These are phyloP conservation scores for Oxyteleia sp. DNA, from an alignment of 2,888 invertebrate species.

Conservation along the genomic window DNA sequence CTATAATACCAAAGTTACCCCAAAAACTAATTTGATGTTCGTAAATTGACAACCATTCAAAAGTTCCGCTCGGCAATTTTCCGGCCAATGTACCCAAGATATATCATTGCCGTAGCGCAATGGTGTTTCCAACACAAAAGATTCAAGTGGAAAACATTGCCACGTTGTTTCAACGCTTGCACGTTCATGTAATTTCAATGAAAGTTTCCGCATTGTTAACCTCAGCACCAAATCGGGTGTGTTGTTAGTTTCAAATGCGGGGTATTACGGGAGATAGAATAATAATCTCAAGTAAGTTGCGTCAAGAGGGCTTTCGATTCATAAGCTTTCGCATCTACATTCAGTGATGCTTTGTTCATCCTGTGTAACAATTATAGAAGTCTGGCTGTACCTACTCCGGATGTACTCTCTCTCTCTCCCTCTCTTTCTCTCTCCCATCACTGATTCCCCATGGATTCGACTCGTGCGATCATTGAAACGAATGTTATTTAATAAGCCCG, in stretches of 20 bases:
- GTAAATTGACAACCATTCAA: conserved; percentile 38
- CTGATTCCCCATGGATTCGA: conserved; percentile 44
- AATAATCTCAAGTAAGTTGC: conserved; percentile 61
- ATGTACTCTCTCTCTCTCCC: conserved; percentile 7
- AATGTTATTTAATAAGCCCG: conserved; percentile 55
- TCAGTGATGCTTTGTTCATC: conserved; percentile 55
- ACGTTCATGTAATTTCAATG: conserved; percentile 35
- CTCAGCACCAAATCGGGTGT: conserved; percentile 26
- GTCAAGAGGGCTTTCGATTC: conserved; percentile 50
- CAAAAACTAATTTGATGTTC: conserved; percentile 12
- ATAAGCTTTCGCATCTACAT: conserved; percentile 43
- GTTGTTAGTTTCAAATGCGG: conserved; percentile 45
- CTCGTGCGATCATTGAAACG: conserved; percentile 47
- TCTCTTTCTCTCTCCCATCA: conserved; percentile 14
- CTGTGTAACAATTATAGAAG: conserved; percentile 66
- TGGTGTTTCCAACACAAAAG: conserved; percentile 51
- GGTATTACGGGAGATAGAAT: conserved; percentile 51
- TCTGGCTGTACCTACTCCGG: conserved; percentile 30
- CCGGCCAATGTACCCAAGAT: conserved; percentile 35
- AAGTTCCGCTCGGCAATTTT: conserved; percentile 34
- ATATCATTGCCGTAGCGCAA: conserved; percentile 33
- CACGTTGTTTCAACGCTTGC: conserved; percentile 46
- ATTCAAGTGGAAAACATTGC: conserved; percentile 24
- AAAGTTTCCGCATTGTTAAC: conserved; percentile 60
- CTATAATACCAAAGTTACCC: neutral